These are phyloP conservation scores for Dolichotis patagonum DNA, from an alignment of 2,113 vertebrate species.

Conservation along the genomic window DNA sequence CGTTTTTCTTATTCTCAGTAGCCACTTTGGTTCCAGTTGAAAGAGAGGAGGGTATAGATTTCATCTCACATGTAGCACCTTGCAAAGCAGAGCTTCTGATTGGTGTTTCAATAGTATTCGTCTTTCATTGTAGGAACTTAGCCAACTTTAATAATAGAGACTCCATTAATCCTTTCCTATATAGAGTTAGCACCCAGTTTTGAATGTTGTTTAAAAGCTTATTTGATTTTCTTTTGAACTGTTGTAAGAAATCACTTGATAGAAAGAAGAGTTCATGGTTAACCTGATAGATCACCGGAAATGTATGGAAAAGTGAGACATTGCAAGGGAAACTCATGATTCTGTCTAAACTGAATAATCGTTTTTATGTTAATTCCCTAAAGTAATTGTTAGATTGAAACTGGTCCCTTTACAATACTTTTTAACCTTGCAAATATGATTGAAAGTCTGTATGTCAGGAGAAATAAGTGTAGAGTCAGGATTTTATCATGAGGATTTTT, in stretches of 20 bases:
- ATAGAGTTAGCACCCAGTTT: too few relatives aligned
- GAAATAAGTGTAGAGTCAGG: not conserved
- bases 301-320: constrained; percentile 31
- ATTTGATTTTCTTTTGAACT: constrained; percentile 6
- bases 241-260: constrained; percentile 10
- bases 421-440: not conserved
- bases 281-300: not conserved
- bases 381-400: constrained; percentile 10
- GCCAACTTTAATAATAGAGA: not conserved
- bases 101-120: not conserved
- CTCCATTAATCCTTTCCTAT: not conserved
- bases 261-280: not conserved
- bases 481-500: constrained; percentile 43
- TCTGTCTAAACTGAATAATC: constrained; percentile 4
- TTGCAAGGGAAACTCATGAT: not conserved
- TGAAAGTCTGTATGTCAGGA: not conserved
- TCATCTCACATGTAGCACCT: not conserved
- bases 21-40: not conserved
- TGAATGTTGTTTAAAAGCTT: constrained; percentile 3
- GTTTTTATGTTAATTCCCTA: not conserved
- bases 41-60: not conserved
- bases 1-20: not conserved
- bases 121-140: not conserved
- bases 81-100: not conserved
- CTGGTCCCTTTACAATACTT: not conserved